Evolutionary conservation across 2,797 vertebrate genomes (phyloP).

Genomic region (Poliocrania exsul): DNA sequence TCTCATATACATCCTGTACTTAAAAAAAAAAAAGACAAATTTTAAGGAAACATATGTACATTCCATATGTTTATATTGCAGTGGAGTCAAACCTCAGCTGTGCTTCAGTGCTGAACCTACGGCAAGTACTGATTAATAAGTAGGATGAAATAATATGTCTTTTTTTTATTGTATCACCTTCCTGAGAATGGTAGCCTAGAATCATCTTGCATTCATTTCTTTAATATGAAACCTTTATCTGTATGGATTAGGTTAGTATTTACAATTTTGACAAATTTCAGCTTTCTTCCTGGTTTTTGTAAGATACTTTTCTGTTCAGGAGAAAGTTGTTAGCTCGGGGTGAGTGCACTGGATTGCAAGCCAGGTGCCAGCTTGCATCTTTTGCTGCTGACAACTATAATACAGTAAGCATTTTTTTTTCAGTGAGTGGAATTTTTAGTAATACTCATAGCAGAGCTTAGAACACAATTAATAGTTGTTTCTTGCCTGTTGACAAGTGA

Average conservation of each 20-base stretch:
- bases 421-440: background rate
- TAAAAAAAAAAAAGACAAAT: background rate
- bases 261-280: background rate
- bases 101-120: background rate
- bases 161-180: background rate
- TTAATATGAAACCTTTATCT: background rate
- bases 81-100: background rate
- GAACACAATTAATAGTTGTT: background rate
- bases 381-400: background rate
- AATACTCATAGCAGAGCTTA: background rate
- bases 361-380: background rate
- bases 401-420: background rate
- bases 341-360: background rate
- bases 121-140: background rate
- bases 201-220: background rate
- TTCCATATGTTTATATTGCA: background rate
- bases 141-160: background rate
- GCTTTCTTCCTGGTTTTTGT: background rate
- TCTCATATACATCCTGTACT: background rate
- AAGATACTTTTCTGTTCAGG: background rate
- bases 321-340: background rate
- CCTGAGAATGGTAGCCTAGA: background rate
- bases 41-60: background rate
- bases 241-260: background rate
- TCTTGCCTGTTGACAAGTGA: background rate